Conservation (phyloP, 2,113 vertebrate genomes). For the Lipophrys pholis region DNA sequence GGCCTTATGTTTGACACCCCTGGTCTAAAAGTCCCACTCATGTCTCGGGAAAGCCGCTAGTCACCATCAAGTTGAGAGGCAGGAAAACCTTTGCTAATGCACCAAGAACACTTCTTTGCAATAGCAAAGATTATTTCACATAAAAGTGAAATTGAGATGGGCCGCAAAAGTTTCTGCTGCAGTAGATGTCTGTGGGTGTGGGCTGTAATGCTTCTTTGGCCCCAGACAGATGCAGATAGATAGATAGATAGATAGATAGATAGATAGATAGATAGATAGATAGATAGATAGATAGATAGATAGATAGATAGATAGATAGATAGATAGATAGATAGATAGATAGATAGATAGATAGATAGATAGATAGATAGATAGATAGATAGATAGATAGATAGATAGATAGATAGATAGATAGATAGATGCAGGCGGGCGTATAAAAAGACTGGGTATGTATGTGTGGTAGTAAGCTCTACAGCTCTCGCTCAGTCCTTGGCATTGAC, state of each 20-base stretch:
- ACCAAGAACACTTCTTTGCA: constrained; percentile 13
- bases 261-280: constrained; percentile 12
- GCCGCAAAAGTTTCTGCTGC: constrained; percentile 63
- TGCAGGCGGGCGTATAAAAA: constrained; percentile 52
- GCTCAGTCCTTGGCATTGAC: constrained; percentile 77
- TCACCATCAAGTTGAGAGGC: constrained; percentile 24
- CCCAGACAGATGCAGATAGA: constrained; percentile 9
- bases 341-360: constrained; percentile 1
- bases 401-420: constrained; percentile 31
- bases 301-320: constrained; percentile 2
- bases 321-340: constrained; percentile 13
- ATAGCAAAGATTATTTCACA: neutral
- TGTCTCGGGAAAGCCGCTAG: constrained; percentile 39
- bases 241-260: neutral
- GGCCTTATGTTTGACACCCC: no score
- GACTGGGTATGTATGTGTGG: constrained; percentile 35
- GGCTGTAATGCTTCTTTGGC: constrained; percentile 9
- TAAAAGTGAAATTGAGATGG: constrained; percentile 39
- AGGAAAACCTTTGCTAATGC: constrained; percentile 30
- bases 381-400: constrained; percentile 19
- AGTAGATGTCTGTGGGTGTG: constrained; percentile 42
- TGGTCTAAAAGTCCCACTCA: neutral
- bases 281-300: constrained; percentile 1
- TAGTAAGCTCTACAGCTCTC: constrained; percentile 51
- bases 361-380: constrained; percentile 7